Percentiles rank a stretch among this genome's conserved stretches.
Conservation (phyloP, 1,140 invertebrate species). For the Drosophila triauraria region DNA sequence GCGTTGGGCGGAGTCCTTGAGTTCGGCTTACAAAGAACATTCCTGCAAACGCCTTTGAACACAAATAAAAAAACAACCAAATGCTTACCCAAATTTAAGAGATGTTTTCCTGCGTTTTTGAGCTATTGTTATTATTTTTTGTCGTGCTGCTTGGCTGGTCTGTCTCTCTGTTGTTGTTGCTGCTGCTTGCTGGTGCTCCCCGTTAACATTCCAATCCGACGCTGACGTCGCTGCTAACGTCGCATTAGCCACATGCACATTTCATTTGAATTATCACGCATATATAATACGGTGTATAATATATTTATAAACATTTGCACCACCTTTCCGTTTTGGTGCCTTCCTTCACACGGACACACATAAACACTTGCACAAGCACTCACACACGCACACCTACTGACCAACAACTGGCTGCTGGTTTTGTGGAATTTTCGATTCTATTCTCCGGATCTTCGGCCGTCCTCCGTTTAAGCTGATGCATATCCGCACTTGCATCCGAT, state of each 20-base stretch:
- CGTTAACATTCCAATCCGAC: constrained; percentile 68
- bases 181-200: constrained; percentile 14
- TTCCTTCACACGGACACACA: constrained; percentile 24
- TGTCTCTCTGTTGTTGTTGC: constrained; percentile 31
- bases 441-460: constrained; percentile 23
- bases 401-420: constrained; percentile 72
- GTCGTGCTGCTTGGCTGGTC: constrained; percentile 20
- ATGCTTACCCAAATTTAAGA: constrained; percentile 49
- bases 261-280: constrained; percentile 68
- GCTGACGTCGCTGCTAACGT: constrained; percentile 47
- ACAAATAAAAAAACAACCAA: constrained; percentile 11
- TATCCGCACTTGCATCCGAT: constrained; percentile 37
- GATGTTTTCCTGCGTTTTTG: constrained; percentile 9
- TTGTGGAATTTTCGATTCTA: constrained; percentile 74
- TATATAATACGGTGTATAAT: constrained; percentile 42
- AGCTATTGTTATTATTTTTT: constrained; percentile 52
- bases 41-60: background rate
- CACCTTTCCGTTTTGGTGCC: constrained; percentile 39
- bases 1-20: constrained; percentile 70
- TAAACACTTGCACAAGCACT: constrained; percentile 54
- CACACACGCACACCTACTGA: constrained; percentile 35
- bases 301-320: constrained; percentile 68
- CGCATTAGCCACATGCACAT: constrained; percentile 72
- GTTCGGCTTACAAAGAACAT: constrained; percentile 10
- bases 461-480: constrained; percentile 31